These are phyloP conservation scores for Sialis lutaria DNA, from an alignment of 2,888 invertebrate genomes.

Conservation along the genomic window DNA sequence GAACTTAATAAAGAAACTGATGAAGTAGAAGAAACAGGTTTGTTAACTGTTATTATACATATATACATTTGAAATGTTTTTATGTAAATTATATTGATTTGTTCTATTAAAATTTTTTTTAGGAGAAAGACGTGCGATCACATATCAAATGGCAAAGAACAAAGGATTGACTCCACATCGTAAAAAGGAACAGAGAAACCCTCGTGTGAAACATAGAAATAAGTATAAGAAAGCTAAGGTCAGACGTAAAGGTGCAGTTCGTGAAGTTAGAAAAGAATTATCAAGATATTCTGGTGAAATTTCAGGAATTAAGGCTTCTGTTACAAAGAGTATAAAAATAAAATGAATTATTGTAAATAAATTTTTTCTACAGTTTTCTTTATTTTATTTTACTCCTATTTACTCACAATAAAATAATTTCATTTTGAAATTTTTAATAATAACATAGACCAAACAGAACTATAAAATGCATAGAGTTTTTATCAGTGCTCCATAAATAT, in stretches of 20 bases:
- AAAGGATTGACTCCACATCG: slow-evolving; percentile 83
- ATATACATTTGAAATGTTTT: no score
- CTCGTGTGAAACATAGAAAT: slow-evolving; percentile 83
- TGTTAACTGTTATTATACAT: no score
- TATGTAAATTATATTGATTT: no score
- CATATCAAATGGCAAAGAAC: slow-evolving; percentile 89
- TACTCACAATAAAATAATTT: not conserved
- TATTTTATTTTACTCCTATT: not conserved
- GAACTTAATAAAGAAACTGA: no score
- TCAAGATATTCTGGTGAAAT: slow-evolving; percentile 79
- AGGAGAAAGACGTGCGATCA: slow-evolving; percentile 62
- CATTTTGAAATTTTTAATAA: not conserved
- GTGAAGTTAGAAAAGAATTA: slow-evolving; percentile 65
- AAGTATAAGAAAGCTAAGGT: slow-evolving; percentile 87
- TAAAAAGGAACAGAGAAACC: slow-evolving; percentile 86
- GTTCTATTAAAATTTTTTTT: no score
- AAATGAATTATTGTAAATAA: slow-evolving; percentile 32
- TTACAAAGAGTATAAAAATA: slow-evolving; percentile 80
- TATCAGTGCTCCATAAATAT: no score
- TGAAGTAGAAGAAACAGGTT: no score
- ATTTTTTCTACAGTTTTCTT: not conserved
- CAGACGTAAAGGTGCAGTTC: slow-evolving; percentile 80
- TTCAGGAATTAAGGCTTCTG: slow-evolving; percentile 81
- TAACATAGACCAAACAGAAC: not conserved
- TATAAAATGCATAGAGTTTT: not conserved